Evolutionary conservation across 2,113 vertebrate genomes (phyloP), one percentile per base, ranked within the genome.

Genomic region (Phylloscopus trochilus): DNA sequence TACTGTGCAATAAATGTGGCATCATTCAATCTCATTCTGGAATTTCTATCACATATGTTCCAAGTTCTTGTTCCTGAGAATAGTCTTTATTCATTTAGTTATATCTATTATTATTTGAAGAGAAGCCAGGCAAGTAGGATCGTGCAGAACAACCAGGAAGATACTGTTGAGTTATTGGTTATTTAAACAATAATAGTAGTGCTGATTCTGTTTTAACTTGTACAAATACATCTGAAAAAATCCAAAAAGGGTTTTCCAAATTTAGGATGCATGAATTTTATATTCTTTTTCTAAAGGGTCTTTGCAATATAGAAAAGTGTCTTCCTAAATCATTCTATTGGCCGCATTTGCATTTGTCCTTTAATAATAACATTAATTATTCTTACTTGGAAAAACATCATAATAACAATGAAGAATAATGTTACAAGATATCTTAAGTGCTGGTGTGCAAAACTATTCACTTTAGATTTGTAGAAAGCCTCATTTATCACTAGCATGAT

Each of bases 201-300:
- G 44, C 35, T 39, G 8, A 52, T 44, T 7, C 3, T 63, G 16
- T 37, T 74, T 58, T 67, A 76, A 58, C 28, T 56, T 3, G 0
- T 11, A 8, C 23, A 74, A 87, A 77, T 28, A 10, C 1, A 22
- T 23, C 10, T 52, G 21, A 37, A 37, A 69, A 78, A 47, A 11
- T 0, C 1, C 2, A 19, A 30, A 64, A 14, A 4, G 3, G 2
- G 4, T 21, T 63, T 26, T 75, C 6, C 13, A 37, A 37, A 58
- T 37, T 37, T 19, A 67, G 7, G 5, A 28, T 26, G 10, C 4
- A 72, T n/a, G 8, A 39, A 43, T 49, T 33, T 62, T 3, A 5
- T 41, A 10, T 10, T 70, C 17, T 58, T 59, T 33, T 70, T 68
- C 58, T 39, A 47, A 47, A 1, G 23, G 6, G 2, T 33, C 27